A percentile compares a stretch with the other conserved stretches of the same genome.
phyloP scores from a whole-genome alignment of 2,888 invertebrate species.

The Drosophila antonietae region DNA sequence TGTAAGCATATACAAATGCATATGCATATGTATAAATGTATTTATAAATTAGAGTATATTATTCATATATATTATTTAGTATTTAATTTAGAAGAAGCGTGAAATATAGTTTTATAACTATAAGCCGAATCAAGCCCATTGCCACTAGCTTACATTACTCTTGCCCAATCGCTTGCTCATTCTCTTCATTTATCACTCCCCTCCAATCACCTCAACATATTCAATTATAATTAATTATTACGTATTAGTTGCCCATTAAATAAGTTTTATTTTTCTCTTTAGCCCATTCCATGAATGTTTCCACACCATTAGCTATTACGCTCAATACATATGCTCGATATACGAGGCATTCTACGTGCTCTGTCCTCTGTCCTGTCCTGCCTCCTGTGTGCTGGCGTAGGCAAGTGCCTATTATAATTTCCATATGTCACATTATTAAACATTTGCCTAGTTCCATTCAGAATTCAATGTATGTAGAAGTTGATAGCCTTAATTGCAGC shows the following conservation, averaged over 20 bases:
- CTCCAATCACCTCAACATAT: not conserved
- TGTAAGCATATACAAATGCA: not conserved
- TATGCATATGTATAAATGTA: not conserved
- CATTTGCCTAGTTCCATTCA: slow-evolving; percentile 44
- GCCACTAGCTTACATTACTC: not conserved
- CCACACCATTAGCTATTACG: not conserved
- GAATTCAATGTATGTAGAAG: slow-evolving; percentile 55
- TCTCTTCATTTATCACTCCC: no score
- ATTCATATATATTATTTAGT: no score
- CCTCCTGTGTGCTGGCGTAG: not conserved
- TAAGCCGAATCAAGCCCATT: no score
- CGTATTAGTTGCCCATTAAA: not conserved
- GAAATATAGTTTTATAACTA: no score
- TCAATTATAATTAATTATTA: slow-evolving; percentile 2
- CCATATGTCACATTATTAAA: slow-evolving; percentile 35
- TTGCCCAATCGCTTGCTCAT: not conserved
- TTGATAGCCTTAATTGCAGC: slow-evolving; percentile 67
- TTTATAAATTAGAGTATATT: not conserved
- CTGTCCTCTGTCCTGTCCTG: not conserved
- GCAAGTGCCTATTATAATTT: slow-evolving; percentile 7
- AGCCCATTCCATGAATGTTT: slow-evolving; percentile 1
- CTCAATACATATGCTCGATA: not conserved
- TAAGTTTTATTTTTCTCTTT: not conserved
- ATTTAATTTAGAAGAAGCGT: no score
- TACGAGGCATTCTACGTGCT: not conserved